Percentiles rank a stretch among this genome's conserved stretches.
phyloP scores from a whole-genome alignment of 2,888 invertebrate genomes.

The Nymphalis urticae region DNA sequence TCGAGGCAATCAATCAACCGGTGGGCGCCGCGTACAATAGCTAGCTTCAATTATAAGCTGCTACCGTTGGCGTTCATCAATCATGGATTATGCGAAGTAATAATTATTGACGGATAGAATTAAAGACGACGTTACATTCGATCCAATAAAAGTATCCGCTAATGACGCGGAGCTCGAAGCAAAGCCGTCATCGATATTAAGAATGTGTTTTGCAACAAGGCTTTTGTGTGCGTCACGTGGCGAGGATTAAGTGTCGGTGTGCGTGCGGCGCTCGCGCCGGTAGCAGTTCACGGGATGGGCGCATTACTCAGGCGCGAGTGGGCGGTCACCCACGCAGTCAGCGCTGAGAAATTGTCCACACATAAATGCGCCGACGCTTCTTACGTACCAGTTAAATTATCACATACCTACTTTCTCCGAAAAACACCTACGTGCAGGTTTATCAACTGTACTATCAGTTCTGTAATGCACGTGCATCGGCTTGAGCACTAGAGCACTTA shows the following conservation, averaged over 20 bases:
- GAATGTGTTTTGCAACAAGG: slow-evolving; percentile 39
- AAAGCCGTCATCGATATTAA: slow-evolving; percentile 30
- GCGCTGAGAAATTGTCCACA: slow-evolving; percentile 53
- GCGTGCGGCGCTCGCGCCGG: slow-evolving; percentile 12
- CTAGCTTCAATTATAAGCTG: slow-evolving; percentile 63
- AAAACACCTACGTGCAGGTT: slow-evolving; percentile 49
- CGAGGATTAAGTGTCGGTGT: slow-evolving; percentile 6
- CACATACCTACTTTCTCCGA: slow-evolving; percentile 55
- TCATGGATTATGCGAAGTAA: slow-evolving; percentile 68
- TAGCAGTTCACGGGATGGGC: slow-evolving; percentile 28
- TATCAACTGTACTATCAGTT: slow-evolving; percentile 27
- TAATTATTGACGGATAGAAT: slow-evolving; percentile 73
- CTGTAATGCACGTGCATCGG: slow-evolving; percentile 8
- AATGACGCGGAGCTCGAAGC: slow-evolving; percentile 23
- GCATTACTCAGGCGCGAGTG: slow-evolving; percentile 45
- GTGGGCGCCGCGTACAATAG: slow-evolving; percentile 57
- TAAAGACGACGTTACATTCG: slow-evolving; percentile 38
- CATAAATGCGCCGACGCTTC: slow-evolving; percentile 49
- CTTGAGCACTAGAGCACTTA: slow-evolving; percentile 5
- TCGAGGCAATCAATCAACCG: slow-evolving; percentile 58
- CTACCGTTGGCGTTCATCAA: slow-evolving; percentile 74
- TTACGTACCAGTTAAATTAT: slow-evolving; percentile 43
- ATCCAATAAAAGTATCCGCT: slow-evolving; percentile 30
- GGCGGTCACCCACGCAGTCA: slow-evolving; percentile 49
- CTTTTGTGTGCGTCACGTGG: slow-evolving; percentile 21